Evolutionary conservation across 2,113 vertebrate species (phyloP).

Genomic region (Melanotaenia duboulayi): DNA sequence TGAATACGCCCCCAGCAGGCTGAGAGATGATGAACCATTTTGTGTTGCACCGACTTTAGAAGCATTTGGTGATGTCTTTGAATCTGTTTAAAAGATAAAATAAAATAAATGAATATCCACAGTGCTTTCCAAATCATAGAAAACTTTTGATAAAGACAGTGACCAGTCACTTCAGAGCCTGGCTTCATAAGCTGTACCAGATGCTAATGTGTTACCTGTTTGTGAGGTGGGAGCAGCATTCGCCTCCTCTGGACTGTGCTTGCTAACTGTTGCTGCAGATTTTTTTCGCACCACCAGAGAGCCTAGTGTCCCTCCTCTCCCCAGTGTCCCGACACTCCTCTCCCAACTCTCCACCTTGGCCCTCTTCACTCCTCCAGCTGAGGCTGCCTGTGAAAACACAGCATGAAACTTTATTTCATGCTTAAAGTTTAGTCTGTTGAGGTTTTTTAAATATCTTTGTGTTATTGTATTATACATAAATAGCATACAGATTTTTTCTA

Average conservation of each 20-base stretch:
- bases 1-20: slow-evolving; percentile 83
- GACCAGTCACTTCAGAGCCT: not conserved
- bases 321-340: slow-evolving; percentile 83
- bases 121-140: not conserved
- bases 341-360: slow-evolving; percentile 86
- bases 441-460: too few species aligned
- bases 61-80: slow-evolving; percentile 18
- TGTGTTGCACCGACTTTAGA: slow-evolving; percentile 28
- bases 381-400: slow-evolving; percentile 52
- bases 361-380: slow-evolving; percentile 76
- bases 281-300: slow-evolving; percentile 86
- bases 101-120: not conserved
- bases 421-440: too few species aligned
- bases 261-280: slow-evolving; percentile 37
- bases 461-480: too few species aligned
- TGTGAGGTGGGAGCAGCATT: slow-evolving; percentile 33
- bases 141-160: not conserved
- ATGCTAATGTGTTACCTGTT: slow-evolving; percentile 44
- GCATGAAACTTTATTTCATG: not conserved
- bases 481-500: not conserved
- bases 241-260: slow-evolving; percentile 8
- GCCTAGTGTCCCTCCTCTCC: slow-evolving; percentile 69
- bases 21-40: slow-evolving; percentile 82
- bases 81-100: slow-evolving; percentile 48
- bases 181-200: not conserved